Conservation (phyloP, 2,888 invertebrate species). For the Helobdella robusta region DNA sequence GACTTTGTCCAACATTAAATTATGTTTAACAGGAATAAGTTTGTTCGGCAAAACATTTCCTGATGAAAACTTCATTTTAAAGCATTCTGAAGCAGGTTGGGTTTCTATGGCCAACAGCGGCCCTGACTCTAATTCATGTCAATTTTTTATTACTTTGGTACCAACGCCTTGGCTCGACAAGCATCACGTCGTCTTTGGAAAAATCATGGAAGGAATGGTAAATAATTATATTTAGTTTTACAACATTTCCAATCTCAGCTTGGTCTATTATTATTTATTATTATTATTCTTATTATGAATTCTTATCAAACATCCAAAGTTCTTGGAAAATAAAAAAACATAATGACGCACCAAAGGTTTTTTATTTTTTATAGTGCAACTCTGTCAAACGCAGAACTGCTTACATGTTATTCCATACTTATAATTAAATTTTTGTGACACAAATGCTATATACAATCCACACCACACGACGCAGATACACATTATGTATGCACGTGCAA, state of each 20-base stretch:
- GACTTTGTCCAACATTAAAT: not conserved
- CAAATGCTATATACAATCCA: too few relatives aligned
- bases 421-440: too few relatives aligned
- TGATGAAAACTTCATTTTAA: conserved; percentile 94
- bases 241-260: too few relatives aligned
- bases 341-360: not conserved
- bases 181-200: conserved; percentile 95
- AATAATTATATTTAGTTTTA: conserved; percentile 33
- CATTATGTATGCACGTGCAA: too few relatives aligned
- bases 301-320: not conserved
- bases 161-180: conserved; percentile 67
- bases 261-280: not conserved
- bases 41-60: conserved; percentile 85
- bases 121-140: conserved; percentile 92
- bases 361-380: too few relatives aligned
- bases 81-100: conserved; percentile 93
- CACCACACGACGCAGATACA: too few relatives aligned
- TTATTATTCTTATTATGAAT: not conserved
- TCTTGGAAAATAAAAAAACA: not conserved
- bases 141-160: conserved; percentile 88
- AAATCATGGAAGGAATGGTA: conserved; percentile 72
- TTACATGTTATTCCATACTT: too few relatives aligned
- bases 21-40: conserved; percentile 54
- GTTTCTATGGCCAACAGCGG: conserved; percentile 96
- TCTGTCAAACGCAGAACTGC: too few relatives aligned